phyloP scores from a whole-genome alignment of 2,888 invertebrate genomes.

The Drosophila pseudotakahashii region DNA sequence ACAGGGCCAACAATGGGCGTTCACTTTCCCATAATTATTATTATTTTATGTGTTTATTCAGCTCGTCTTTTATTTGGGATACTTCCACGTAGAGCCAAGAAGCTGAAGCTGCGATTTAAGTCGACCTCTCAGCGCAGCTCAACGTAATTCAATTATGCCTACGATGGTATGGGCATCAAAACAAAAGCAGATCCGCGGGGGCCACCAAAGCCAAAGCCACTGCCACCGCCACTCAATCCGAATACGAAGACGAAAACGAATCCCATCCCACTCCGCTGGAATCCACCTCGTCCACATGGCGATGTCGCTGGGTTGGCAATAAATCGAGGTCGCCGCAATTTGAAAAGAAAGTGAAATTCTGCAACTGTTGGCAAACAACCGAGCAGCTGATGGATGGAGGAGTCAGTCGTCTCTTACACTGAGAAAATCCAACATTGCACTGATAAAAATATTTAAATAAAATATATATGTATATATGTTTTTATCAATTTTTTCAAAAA shows the following conservation, averaged over 20 bases:
- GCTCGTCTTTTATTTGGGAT: conserved; percentile 23
- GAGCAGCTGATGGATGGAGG: conserved; percentile 59
- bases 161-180: conserved; percentile 37
- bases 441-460: too few relatives aligned
- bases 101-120: conserved; percentile 13
- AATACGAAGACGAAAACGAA: background rate
- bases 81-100: conserved; percentile 18
- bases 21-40: conserved; percentile 71
- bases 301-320: conserved; percentile 52
- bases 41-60: conserved; percentile 31
- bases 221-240: conserved; percentile 3
- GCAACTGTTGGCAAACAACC: conserved; percentile 57
- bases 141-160: conserved; percentile 73
- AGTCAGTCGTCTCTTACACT: conserved; percentile 33
- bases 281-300: conserved; percentile 36
- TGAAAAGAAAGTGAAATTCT: conserved; percentile 81
- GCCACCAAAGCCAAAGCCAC: conserved; percentile 23
- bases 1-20: conserved; percentile 62
- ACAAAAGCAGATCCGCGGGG: conserved; percentile 58
- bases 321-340: conserved; percentile 78
- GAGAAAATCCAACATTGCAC: background rate
- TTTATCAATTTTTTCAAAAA: too few relatives aligned
- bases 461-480: too few relatives aligned
- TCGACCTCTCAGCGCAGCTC: conserved; percentile 23
- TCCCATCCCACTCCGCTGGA: conserved; percentile 31